Percentiles rank a stretch among this genome's conserved stretches.
These are phyloP conservation scores for Botrylloides violaceus DNA, from an alignment of 23 tunicate species.

Conservation along the genomic window DNA sequence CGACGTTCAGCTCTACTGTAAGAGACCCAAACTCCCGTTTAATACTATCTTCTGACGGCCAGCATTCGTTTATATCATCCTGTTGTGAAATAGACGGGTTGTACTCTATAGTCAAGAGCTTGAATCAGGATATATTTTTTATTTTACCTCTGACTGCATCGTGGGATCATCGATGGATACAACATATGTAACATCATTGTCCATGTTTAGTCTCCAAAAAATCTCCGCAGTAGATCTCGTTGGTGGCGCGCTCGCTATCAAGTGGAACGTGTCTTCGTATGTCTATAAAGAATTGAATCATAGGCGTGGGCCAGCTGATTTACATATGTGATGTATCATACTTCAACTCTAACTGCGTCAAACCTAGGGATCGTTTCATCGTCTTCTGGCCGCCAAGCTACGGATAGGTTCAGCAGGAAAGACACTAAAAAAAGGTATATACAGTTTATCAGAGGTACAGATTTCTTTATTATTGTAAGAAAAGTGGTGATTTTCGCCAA, in stretches of 20 bases:
- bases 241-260: slow-evolving; percentile 9
- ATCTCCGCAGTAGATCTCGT: neutral
- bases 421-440: neutral
- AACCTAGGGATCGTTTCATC: neutral
- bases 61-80: neutral
- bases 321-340: neutral
- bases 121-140: neutral
- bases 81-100: neutral
- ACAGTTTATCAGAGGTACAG: no score
- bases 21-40: neutral
- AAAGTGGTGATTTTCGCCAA: no score
- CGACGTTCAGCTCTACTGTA: neutral
- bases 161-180: neutral
- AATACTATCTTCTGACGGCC: neutral
- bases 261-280: neutral
- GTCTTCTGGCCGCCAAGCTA: neutral
- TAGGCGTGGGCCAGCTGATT: no score
- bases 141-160: neutral
- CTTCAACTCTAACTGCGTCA: neutral
- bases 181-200: neutral
- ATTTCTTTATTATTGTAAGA: no score
- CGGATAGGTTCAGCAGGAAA: neutral
- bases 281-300: neutral
- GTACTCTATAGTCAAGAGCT: neutral
- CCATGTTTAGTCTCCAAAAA: slow-evolving; percentile 16